Evolutionary conservation across 2,113 vertebrate species (phyloP), one percentile per base, ranked within the genome.

Genomic region (Tragulus kanchil): DNA sequence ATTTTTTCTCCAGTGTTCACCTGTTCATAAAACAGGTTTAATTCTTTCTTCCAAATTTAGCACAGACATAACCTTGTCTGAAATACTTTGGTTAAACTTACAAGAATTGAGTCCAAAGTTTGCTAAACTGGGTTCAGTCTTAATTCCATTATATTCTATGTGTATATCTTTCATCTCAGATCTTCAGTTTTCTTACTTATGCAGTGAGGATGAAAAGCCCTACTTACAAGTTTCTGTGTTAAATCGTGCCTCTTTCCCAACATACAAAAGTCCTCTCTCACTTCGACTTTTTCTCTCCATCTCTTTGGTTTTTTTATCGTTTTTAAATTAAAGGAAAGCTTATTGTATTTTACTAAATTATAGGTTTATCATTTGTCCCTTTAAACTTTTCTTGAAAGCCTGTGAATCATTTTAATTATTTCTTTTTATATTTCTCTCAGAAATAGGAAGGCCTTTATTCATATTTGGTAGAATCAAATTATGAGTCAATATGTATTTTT

Each of bases 1-100:
- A 59, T 6, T 77, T 17, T 54, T 86, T 90, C 62, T 97, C 25
- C 48, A 87, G 1, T 85, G 48, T 89, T 96, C 90, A 85, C 16
- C 23, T 81, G 13, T 85, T 95, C 36, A 59, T 93, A 93, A 95
- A 75, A 59, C 17, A 81, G 21, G 6, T 0, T 92, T 45, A 69
- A 75, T 58, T 96, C 19, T 71, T 73, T 45, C 8, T 75, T 94
- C n/a, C 73, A 42, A 90, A 59, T 85, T 90, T 50, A 84, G 1
- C 54, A 83, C 52, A 61, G n/a, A 31, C 3, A 62, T 56, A 75
- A 62, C 6, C 11, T 92, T 81, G 56, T 77, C 19, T 73, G 61
- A 82, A 50, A 58, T 1, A 45, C 8, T 85, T 92, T 84, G 25
- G 15, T 14, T 86, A 86, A 82, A 59, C 50, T 65, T 83, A 31